These are phyloP conservation scores for Marcusenius ussheri DNA, from an alignment of 2,113 vertebrate species.

Conservation along the genomic window DNA sequence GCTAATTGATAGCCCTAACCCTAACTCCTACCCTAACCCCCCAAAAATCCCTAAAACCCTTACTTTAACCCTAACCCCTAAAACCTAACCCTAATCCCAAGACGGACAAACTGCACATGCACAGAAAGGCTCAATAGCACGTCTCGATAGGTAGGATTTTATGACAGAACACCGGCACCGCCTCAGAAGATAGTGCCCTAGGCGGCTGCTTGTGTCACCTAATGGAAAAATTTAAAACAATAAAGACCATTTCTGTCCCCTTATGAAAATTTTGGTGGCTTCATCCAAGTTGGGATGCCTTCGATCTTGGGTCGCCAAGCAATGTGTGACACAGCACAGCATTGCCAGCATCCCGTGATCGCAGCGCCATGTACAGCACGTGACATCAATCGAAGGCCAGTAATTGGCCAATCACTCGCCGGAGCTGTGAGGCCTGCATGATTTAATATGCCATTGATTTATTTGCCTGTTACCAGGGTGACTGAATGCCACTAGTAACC, in stretches of 20 bases:
- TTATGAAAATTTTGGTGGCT: not conserved
- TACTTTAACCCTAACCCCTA: no score
- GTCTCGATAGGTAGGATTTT: no score
- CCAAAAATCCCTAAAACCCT: no score
- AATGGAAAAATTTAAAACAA: not conserved
- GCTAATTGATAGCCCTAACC: no score
- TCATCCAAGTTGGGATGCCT: not conserved
- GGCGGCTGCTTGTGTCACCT: not conserved
- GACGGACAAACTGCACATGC: no score
- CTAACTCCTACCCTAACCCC: no score
- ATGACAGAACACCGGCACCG: not conserved
- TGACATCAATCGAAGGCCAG: not conserved
- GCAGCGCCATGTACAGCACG: not conserved
- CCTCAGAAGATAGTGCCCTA: not conserved
- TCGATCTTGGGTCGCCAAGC: not conserved
- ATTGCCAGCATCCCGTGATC: not conserved
- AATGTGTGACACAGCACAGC: not conserved
- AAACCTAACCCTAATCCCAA: no score
- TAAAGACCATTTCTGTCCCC: not conserved
- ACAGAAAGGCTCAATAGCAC: no score
- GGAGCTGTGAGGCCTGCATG: not conserved
- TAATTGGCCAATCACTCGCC: conserved; percentile 17
- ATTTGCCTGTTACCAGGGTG: conserved; percentile 23
- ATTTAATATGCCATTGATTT: conserved; percentile 17
- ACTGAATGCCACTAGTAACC: conserved; percentile 1